Percentiles rank a stretch among this genome's conserved stretches.
phyloP scores from a whole-genome alignment of 1,140 invertebrate species.

The Drosophila lacteicornis region DNA sequence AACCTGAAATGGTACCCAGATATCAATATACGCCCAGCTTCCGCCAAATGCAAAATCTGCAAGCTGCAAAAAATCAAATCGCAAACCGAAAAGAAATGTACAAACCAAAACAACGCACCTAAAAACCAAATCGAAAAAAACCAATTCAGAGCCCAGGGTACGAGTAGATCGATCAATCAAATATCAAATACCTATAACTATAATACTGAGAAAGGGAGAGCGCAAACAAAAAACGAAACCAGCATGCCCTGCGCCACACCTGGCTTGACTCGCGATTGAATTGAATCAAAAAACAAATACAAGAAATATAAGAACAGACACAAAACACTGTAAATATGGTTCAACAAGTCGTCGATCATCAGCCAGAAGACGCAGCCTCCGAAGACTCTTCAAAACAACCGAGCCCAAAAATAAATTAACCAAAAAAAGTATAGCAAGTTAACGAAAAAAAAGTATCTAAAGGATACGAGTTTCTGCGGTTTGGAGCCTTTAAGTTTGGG shows the following conservation, averaged over 20 bases:
- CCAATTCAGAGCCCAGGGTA: constrained; percentile 44
- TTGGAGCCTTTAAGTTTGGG: constrained; percentile 66
- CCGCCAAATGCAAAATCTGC: constrained; percentile 66
- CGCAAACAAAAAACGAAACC: constrained; percentile 53
- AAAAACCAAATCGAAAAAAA: constrained; percentile 52
- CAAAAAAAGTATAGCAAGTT: constrained; percentile 9
- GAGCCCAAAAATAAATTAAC: constrained; percentile 27
- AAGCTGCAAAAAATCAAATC: constrained; percentile 41
- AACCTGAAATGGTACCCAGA: constrained; percentile 84
- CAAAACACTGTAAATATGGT: constrained; percentile 75
- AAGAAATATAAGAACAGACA: constrained; percentile 48
- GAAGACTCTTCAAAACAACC: constrained; percentile 45
- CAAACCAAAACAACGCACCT: constrained; percentile 60
- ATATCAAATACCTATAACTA: constrained; percentile 14
- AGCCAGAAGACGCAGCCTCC: constrained; percentile 54
- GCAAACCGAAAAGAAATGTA: constrained; percentile 51
- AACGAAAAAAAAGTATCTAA: constrained; percentile 13
- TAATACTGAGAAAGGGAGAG: constrained; percentile 40
- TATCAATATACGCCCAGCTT: constrained; percentile 85
- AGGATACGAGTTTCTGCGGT: constrained; percentile 36
- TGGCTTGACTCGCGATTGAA: constrained; percentile 83
- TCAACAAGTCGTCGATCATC: constrained; percentile 59
- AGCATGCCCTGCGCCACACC: constrained; percentile 83
- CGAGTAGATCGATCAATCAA: constrained; percentile 47
- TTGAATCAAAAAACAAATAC: constrained; percentile 63